A percentile compares a stretch with the other conserved stretches of the same genome.
These are phyloP conservation scores for Zaprionus bogoriensis DNA, from an alignment of 2,888 invertebrate species.

Conservation along the genomic window DNA sequence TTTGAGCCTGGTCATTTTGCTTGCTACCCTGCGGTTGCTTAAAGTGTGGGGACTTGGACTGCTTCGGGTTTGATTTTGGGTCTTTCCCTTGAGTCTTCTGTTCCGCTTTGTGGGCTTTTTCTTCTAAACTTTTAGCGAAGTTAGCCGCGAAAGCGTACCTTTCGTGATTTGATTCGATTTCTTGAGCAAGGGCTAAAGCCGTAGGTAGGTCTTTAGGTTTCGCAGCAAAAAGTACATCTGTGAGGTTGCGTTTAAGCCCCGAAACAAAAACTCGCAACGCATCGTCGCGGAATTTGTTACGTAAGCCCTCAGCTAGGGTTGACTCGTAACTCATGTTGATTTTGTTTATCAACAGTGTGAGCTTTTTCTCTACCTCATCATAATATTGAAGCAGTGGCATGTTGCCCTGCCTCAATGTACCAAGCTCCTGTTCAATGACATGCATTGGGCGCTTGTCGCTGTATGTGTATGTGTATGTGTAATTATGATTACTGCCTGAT, in stretches of 20 bases:
- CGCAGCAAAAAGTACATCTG: neutral
- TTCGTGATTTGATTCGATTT: neutral
- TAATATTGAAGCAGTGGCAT: neutral
- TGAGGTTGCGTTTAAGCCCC: neutral
- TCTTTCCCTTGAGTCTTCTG: no score
- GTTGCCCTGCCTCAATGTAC: neutral
- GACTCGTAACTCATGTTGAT: neutral
- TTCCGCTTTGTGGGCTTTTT: neutral
- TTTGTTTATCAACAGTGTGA: neutral
- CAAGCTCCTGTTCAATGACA: neutral
- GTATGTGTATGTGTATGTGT: neutral
- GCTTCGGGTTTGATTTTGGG: neutral
- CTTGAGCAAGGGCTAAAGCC: neutral
- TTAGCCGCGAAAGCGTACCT: neutral
- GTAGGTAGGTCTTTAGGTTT: neutral
- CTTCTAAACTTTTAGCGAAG: neutral
- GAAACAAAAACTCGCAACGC: neutral
- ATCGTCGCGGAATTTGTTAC: neutral
- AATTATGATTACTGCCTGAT: neutral
- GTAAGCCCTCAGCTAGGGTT: neutral
- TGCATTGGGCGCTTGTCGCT: neutral
- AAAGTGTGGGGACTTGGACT: neutral
- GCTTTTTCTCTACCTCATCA: neutral
- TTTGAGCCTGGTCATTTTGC: neutral
- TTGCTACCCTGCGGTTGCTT: neutral